These are phyloP conservation scores for Ecdyonurus torrentis DNA, from an alignment of 2,888 invertebrate genomes.

Conservation along the genomic window DNA sequence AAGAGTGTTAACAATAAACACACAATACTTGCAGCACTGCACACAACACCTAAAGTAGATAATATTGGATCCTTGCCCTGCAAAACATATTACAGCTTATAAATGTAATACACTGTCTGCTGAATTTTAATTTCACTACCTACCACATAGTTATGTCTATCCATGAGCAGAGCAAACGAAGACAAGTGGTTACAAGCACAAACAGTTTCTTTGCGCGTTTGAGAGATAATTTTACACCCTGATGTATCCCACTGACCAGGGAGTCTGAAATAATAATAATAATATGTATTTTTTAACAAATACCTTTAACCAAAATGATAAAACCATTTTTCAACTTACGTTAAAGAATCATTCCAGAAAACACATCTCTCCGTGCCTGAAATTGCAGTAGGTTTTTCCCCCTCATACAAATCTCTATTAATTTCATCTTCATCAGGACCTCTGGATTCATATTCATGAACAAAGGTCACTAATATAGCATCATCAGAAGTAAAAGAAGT, in stretches of 20 bases:
- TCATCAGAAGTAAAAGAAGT: background rate
- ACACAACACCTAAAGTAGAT: constrained; percentile 17
- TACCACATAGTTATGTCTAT: constrained; percentile 21
- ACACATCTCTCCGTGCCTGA: constrained; percentile 9
- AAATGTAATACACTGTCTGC: too few relatives aligned
- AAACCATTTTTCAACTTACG: background rate
- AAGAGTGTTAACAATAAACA: constrained; percentile 14
- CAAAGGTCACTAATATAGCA: background rate
- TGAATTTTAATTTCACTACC: too few relatives aligned
- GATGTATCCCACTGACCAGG: constrained; percentile 16
- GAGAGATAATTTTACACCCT: constrained; percentile 18
- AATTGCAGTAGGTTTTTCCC: constrained; percentile 12
- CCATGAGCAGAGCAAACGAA: constrained; percentile 26
- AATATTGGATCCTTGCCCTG: constrained; percentile 16
- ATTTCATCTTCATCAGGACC: constrained; percentile 6
- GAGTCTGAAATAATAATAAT: background rate
- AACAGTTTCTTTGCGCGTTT: constrained; percentile 22
- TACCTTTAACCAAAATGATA: background rate
- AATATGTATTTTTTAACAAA: background rate
- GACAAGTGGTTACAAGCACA: constrained; percentile 26
- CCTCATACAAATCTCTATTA: constrained; percentile 6
- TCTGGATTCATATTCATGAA: background rate
- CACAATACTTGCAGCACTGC: constrained; percentile 12
- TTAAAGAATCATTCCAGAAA: constrained; percentile 6
- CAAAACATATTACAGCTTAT: background rate